Base-by-base conservation (phyloP, 2,113 vertebrate species). In the Pangasianodon gigas region DNA sequence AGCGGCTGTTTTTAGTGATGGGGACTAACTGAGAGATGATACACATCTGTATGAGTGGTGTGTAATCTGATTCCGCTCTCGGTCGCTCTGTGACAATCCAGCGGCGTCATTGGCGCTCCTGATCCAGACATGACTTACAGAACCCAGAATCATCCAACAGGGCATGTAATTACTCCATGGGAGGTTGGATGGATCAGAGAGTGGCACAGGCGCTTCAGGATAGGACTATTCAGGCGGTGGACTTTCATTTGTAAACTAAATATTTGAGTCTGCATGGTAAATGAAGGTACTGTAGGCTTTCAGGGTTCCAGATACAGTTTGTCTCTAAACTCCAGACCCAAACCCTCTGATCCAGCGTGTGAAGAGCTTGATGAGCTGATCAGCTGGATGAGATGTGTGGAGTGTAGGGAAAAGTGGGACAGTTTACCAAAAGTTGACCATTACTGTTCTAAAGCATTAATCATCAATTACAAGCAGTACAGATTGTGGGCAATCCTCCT, bases 41-140 rank as follows among this genome's bases (percentile, higher is more conserved):
- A 93, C 94, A 95, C 95, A 95, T 95, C 94, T 95, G 94, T 93
- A 92, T 94, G 93, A 94, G 88, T 92, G 44, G 19, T 87, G 69
- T 95, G 95, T 96, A 96, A 96, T 96, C 95, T 93, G 94, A 95
- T 95, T 95, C 94, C 89, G 87, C 91, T 94, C 93, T 91, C 94
- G 90, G 95, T 96, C 94, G 92, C 94, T 96, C 95, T 95, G 93
- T 93, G 93, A 93, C 95, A 95, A 95, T 95, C 93, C 94, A 92
- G 87, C 94, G 95, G 92, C 95, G 94, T 96, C 95, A 96, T 93
- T 93, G 93, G 92, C 92, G 91, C 93, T 91, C 92, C 84, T 69
- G 54, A 41, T 67, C 44, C 93, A 96, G 94, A 62, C 95, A 2
- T 52, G 91, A 94, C 21, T 88, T 91, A 88, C n/a, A 91, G n/a